These are phyloP conservation scores for Porites divaricata DNA, from an alignment of 92 coral and sea anemone genomes.

Conservation along the genomic window DNA sequence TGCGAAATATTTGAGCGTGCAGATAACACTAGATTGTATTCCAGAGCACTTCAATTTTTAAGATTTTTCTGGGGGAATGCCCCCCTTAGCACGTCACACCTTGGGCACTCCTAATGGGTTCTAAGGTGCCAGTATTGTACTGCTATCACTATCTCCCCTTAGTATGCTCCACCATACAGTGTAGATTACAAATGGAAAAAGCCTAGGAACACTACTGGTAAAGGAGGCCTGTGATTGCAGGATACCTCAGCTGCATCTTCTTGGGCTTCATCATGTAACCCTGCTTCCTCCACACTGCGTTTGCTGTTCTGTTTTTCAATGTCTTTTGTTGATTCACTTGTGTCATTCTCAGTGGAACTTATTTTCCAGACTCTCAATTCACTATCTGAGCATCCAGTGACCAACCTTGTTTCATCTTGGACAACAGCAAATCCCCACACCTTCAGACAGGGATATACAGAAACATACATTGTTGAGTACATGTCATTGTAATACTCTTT, in stretches of 20 bases:
- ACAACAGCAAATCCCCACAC: slow-evolving; percentile 90
- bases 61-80: no score
- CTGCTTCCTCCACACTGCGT: slow-evolving; percentile 54
- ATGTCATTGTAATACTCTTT: no score
- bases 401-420: slow-evolving; percentile 77
- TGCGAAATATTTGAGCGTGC: no score
- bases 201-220: no score
- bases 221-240: background rate
- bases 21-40: no score
- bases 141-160: no score
- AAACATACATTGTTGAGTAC: background rate
- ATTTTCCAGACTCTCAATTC: slow-evolving; percentile 93
- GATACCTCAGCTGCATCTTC: slow-evolving; percentile 18
- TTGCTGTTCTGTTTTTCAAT: slow-evolving; percentile 13
- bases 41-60: no score
- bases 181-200: no score
- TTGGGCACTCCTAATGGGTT: no score
- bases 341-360: slow-evolving; percentile 14
- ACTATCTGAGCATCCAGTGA: slow-evolving; percentile 97
- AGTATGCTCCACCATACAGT: no score
- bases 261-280: slow-evolving; percentile 34
- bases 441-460: slow-evolving; percentile 30
- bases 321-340: background rate
- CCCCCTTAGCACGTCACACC: no score
- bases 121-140: no score